These are phyloP conservation scores for Orchestia grillus DNA, from an alignment of 1,140 invertebrate genomes.

Conservation along the genomic window DNA sequence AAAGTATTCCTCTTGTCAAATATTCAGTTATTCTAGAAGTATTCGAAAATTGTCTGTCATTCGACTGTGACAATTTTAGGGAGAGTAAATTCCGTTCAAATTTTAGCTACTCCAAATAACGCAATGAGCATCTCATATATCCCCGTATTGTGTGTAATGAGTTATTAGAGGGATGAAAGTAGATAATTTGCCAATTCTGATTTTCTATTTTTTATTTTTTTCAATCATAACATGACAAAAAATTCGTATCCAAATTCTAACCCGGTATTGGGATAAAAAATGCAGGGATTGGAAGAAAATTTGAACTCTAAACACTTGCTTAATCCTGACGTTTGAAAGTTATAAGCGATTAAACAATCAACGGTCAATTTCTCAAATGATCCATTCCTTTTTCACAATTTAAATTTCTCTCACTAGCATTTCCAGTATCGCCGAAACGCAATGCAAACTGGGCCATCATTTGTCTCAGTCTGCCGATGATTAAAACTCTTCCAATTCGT, in stretches of 20 bases:
- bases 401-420: not conserved
- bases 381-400: no score
- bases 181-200: not conserved
- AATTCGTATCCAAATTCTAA: not conserved
- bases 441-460: not conserved
- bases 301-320: not conserved
- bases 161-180: not conserved
- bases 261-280: no score
- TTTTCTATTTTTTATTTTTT: not conserved
- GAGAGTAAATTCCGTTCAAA: not conserved
- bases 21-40: no score
- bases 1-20: no score
- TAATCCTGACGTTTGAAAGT: not conserved
- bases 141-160: not conserved
- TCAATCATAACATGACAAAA: not conserved
- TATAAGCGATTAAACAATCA: not conserved
- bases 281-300: no score
- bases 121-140: not conserved
- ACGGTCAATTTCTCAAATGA: not conserved
- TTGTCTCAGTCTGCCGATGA: not conserved
- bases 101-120: not conserved
- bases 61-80: no score
- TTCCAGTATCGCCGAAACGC: not conserved
- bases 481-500: not conserved
- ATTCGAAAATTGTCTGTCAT: no score